A percentile compares a stretch with the other conserved stretches of the same genome.
Evolutionary conservation across 2,888 invertebrate species (phyloP).

Genomic region (Drepana falcataria): DNA sequence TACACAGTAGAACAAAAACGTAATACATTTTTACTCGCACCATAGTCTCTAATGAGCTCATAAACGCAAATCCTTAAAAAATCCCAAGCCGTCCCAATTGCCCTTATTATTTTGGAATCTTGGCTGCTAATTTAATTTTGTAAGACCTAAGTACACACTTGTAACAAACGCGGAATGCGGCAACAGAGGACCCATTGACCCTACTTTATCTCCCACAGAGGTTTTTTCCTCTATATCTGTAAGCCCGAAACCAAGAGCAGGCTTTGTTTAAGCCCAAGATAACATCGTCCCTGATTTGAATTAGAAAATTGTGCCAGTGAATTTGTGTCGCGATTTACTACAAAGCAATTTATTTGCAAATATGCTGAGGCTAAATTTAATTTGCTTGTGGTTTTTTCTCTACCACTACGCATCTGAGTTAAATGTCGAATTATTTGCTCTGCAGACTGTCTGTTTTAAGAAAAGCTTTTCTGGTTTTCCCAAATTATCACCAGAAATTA

Average conservation of each 20-base stretch:
- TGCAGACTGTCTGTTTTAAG: neutral
- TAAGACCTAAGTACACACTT: constrained; percentile 26
- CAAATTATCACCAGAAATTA: too few relatives aligned
- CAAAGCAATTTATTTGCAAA: constrained; percentile 58
- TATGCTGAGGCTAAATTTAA: constrained; percentile 40
- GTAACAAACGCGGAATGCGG: constrained; percentile 25
- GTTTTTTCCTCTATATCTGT: constrained; percentile 7
- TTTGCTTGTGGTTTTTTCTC: constrained; percentile 29
- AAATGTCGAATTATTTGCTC: constrained; percentile 20
- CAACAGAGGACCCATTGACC: constrained; percentile 27
- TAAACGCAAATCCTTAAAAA: neutral
- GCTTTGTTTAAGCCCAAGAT: constrained; percentile 41
- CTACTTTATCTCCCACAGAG: constrained; percentile 20
- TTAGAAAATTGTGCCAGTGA: constrained; percentile 50
- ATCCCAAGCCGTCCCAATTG: neutral
- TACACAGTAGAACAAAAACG: too few relatives aligned
- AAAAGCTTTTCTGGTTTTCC: too few relatives aligned
- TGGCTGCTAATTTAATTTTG: constrained; percentile 27
- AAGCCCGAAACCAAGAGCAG: constrained; percentile 19
- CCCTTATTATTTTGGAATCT: neutral
- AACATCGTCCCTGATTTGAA: constrained; percentile 50
- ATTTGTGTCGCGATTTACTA: constrained; percentile 28
- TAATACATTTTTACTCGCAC: too few relatives aligned
- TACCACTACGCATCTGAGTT: constrained; percentile 12
- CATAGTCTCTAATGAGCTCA: neutral